Evolutionary conservation across 2,113 vertebrate genomes (phyloP), one percentile per base, ranked within the genome.

Genomic region (Eolophus roseicapilla): DNA sequence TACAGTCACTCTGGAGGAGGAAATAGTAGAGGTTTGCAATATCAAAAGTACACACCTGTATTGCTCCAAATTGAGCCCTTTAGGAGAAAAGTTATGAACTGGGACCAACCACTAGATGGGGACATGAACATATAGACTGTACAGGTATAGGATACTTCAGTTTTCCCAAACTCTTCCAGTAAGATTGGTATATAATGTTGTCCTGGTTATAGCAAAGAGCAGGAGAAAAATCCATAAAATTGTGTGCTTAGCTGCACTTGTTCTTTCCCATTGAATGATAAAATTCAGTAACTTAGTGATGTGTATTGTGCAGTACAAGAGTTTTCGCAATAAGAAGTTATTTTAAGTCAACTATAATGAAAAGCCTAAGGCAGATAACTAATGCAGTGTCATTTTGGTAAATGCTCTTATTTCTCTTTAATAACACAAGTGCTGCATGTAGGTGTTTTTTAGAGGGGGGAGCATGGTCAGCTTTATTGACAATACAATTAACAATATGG

Each of bases 391-490:
- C 81, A 46, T 44, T 88, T 90, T 77, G 49, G 86, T 90, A 90
- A 90, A 90, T 78, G 80, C 75, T 75, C 59, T 43, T 88, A 55
- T 43, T 74, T 88, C 37, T 11, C 86, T 86, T 64, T 82, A 79
- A 52, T 73, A 90, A 60, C 31, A 55, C 43, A 71, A 82, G 17
- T 29, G 18, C 19, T 50, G 20, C 7, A 4, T 16, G 5, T 21
- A 24, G 16, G 10, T 52, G 6, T 17, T 77, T 62, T 27, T 43
- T 41, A 7, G 35, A 43, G 37, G 33, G 46, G 50, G 53, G 59
- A 87, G 53, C 5, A 1, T 13, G 52, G 60, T 76, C 80, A 83
- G 44, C 31, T 60, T 91, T 93, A 86, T 90, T 91, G 88, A 65
- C 65, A 77, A 10, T 82, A 20, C 65, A 79, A 20, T 88, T 88